These are phyloP conservation scores for Tetropium fuscum DNA, from an alignment of 2,888 invertebrate species.

Conservation along the genomic window DNA sequence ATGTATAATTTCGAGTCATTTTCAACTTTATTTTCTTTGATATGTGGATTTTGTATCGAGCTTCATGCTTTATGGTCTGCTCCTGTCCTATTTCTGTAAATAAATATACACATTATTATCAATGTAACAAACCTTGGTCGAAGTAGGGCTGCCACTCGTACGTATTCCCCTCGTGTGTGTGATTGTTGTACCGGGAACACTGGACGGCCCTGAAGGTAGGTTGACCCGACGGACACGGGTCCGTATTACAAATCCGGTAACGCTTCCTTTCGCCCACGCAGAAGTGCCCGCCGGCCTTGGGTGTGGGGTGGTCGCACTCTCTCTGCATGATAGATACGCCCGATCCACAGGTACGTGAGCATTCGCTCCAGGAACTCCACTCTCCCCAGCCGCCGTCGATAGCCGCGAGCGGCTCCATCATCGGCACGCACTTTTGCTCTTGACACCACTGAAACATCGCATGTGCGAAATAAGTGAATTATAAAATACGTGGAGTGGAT, in stretches of 20 bases:
- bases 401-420: constrained; percentile 77
- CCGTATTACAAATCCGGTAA: constrained; percentile 82
- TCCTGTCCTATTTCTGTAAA: no score
- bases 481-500: constrained; percentile 1
- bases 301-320: constrained; percentile 86
- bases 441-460: constrained; percentile 82
- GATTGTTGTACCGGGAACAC: constrained; percentile 78
- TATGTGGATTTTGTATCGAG: no score
- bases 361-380: constrained; percentile 85
- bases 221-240: constrained; percentile 77
- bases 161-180: constrained; percentile 75
- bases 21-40: no score
- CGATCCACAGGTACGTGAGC: constrained; percentile 87
- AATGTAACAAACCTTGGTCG: constrained; percentile 48
- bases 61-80: no score
- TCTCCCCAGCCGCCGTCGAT: constrained; percentile 89
- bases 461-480: constrained; percentile 2
- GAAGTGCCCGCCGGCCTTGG: constrained; percentile 84
- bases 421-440: constrained; percentile 82
- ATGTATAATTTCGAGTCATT: no score
- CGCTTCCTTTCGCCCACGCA: constrained; percentile 87
- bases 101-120: neutral
- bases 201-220: constrained; percentile 82
- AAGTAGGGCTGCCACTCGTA: constrained; percentile 72
- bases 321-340: constrained; percentile 82